phyloP scores from a whole-genome alignment of 2,888 invertebrate species.

The Coecobrya sp. region DNA sequence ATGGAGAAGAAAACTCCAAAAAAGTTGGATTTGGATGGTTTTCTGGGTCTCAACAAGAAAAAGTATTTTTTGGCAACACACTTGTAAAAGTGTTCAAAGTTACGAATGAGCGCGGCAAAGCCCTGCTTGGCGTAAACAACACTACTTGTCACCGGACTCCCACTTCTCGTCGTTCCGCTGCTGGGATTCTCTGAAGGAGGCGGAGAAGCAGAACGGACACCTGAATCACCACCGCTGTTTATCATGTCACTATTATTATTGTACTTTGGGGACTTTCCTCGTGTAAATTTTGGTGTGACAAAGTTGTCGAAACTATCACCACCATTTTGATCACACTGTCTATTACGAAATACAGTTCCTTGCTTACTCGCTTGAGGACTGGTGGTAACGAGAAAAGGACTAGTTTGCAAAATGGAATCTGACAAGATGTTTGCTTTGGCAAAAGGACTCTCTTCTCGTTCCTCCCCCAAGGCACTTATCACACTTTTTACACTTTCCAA shows the following conservation, averaged over 20 bases:
- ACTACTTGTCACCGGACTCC: constrained; percentile 36
- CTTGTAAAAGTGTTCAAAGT: constrained; percentile 73
- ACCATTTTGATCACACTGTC: neutral
- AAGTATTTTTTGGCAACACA: constrained; percentile 77
- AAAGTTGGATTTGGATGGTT: constrained; percentile 84
- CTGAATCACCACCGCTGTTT: neutral
- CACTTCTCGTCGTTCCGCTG: too few species aligned
- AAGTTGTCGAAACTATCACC: constrained; percentile 16
- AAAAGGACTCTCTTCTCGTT: neutral
- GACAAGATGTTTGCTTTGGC: neutral
- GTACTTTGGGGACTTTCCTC: constrained; percentile 19
- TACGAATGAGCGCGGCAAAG: constrained; percentile 57
- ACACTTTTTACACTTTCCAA: constrained; percentile 84
- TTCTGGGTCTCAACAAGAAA: constrained; percentile 80
- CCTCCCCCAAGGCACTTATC: constrained; percentile 83
- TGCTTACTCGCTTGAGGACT: constrained; percentile 24
- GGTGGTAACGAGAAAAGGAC: neutral
- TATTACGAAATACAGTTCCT: neutral
- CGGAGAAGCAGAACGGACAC: neutral
- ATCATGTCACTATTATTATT: constrained; percentile 18
- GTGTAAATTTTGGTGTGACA: neutral
- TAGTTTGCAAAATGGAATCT: constrained; percentile 34
- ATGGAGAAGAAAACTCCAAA: constrained; percentile 86
- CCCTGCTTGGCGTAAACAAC: constrained; percentile 34
- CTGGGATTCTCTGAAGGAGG: neutral